Percentiles rank a stretch among this genome's conserved stretches.
These are phyloP conservation scores for Macrosteles quadrilineatus DNA, from an alignment of 1,140 invertebrate species.

Conservation along the genomic window DNA sequence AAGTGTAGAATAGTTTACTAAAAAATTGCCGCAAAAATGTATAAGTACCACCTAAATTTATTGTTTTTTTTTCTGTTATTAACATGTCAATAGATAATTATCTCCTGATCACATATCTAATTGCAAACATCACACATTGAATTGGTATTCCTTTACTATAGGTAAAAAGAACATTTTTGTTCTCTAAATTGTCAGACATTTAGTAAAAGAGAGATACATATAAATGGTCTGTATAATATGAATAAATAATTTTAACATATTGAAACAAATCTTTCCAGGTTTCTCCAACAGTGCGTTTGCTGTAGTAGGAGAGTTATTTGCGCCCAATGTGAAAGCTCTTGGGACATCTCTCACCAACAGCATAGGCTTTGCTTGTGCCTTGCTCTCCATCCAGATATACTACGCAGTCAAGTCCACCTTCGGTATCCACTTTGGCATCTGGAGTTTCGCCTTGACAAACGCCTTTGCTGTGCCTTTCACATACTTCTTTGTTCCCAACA, in stretches of 20 bases:
- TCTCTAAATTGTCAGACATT: too few species aligned
- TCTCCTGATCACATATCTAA: too few species aligned
- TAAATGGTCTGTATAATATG: too few species aligned
- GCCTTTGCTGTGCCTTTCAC: neutral
- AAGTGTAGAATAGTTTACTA: neutral
- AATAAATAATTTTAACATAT: too few species aligned
- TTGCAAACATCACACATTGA: too few species aligned
- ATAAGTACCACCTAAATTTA: too few species aligned
- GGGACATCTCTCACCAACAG: conserved; percentile 13
- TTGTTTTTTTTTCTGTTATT: too few species aligned
- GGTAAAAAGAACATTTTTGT: too few species aligned
- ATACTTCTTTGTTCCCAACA: conserved; percentile 12
- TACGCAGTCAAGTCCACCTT: neutral
- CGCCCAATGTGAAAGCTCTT: conserved; percentile 16
- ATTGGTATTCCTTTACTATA: too few species aligned
- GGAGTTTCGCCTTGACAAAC: conserved; percentile 2
- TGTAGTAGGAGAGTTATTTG: conserved; percentile 17
- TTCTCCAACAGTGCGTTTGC: conserved; percentile 24
- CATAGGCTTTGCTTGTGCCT: conserved; percentile 5
- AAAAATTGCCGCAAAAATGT: too few species aligned
- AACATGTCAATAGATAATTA: too few species aligned
- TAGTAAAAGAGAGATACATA: too few species aligned
- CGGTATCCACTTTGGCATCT: conserved; percentile 19
- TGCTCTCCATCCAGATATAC: conserved; percentile 14
- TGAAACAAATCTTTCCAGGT: conserved; percentile 7